Conservation (phyloP, 2,888 invertebrate genomes). For the Ophioninae sp. region DNA sequence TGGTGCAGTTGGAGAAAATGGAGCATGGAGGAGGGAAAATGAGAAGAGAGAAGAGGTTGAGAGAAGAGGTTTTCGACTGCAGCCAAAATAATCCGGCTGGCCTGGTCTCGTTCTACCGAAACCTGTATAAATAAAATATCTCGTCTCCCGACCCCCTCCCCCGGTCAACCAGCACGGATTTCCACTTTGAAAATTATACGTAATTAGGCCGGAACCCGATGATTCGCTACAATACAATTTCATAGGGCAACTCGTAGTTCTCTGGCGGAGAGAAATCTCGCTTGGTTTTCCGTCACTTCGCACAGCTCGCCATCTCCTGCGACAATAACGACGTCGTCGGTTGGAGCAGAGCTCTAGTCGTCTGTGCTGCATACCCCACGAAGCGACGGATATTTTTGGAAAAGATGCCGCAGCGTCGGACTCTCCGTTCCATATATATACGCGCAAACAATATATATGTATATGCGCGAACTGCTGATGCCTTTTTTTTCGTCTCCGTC, state of each 20-base stretch:
- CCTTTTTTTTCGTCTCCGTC: constrained; percentile 9
- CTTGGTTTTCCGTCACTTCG: constrained; percentile 27
- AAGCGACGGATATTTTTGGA: constrained; percentile 61
- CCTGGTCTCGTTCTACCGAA: constrained; percentile 50
- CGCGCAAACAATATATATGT: constrained; percentile 5
- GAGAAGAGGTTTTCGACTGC: constrained; percentile 31
- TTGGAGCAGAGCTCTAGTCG: constrained; percentile 29
- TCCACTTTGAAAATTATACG: constrained; percentile 48
- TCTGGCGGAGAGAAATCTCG: constrained; percentile 36
- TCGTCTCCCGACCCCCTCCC: constrained; percentile 13
- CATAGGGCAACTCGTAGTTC: constrained; percentile 47
- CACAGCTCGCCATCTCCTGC: constrained; percentile 19
- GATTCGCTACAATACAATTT: background rate
- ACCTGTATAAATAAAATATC: constrained; percentile 54
- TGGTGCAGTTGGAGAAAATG: constrained; percentile 43
- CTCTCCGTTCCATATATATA: background rate
- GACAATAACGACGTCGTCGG: constrained; percentile 42
- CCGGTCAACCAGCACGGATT: background rate
- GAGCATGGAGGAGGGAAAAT: constrained; percentile 24
- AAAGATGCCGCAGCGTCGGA: constrained; percentile 40
- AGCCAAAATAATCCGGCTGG: constrained; percentile 59
- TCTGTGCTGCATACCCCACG: constrained; percentile 46
- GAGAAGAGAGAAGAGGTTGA: too few species aligned
- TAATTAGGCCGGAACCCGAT: constrained; percentile 2
- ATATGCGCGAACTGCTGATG: constrained; percentile 12